phyloP scores from a whole-genome alignment of 2,113 vertebrate species.

The Thryonomys swinderianus region DNA sequence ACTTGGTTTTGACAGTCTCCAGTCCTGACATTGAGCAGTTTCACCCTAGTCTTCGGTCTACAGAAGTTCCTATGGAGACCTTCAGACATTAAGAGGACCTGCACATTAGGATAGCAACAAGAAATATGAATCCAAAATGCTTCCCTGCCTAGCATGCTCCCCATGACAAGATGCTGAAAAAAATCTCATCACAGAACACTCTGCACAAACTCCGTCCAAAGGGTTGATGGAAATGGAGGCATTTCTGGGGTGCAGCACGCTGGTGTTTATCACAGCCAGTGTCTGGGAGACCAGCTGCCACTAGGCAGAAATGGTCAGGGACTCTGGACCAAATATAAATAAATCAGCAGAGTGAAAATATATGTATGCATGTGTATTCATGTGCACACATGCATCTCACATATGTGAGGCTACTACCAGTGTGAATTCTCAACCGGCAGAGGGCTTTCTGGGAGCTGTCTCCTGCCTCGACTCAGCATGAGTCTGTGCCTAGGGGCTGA shows the following conservation, averaged over 20 bases:
- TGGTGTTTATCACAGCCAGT: not conserved
- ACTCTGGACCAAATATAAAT: not conserved
- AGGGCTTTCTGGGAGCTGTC: not conserved
- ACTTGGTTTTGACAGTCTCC: not conserved
- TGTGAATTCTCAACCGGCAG: not conserved
- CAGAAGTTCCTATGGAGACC: not conserved
- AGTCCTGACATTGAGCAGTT: not conserved
- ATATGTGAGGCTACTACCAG: not conserved
- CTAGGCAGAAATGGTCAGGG: not conserved
- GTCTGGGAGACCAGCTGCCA: not conserved
- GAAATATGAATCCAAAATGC: not conserved
- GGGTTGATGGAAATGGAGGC: not conserved
- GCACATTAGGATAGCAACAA: not conserved
- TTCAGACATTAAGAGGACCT: conserved; percentile 7
- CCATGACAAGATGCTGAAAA: not conserved
- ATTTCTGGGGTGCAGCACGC: not conserved
- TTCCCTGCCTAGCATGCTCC: not conserved
- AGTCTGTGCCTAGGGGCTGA: not conserved
- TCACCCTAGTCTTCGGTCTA: not conserved
- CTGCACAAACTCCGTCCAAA: not conserved
- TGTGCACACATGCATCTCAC: not conserved
- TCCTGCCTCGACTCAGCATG: not conserved
- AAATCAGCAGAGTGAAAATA: not conserved
- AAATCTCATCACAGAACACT: not conserved
- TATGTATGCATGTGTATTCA: not conserved